A percentile compares a stretch with the other conserved stretches of the same genome.
Conservation (phyloP, 2,888 invertebrate genomes). For the Erebia ligea region DNA sequence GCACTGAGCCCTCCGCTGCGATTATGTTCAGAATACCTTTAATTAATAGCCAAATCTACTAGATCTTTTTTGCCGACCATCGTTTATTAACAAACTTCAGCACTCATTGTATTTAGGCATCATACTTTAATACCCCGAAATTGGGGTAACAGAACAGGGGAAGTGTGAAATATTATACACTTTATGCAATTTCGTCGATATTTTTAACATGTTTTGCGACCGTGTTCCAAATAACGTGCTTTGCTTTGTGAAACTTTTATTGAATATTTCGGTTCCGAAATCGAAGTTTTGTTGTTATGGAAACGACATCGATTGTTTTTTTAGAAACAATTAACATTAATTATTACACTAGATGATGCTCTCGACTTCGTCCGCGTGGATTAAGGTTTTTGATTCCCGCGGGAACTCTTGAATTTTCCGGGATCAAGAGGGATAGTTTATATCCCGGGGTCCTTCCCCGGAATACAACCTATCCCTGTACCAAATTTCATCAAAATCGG, state of each 20-base stretch:
- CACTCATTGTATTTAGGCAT: constrained; percentile 50
- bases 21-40: neutral
- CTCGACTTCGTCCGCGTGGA: too few species aligned
- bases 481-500: too few species aligned
- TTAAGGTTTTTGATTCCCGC: too few species aligned
- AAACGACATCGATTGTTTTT: constrained; percentile 2
- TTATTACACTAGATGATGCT: too few species aligned
- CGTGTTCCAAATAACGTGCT: constrained; percentile 28
- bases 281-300: constrained; percentile 9
- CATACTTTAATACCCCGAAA: constrained; percentile 52
- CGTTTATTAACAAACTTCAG: constrained; percentile 30
- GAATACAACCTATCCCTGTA: too few species aligned
- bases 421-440: too few species aligned
- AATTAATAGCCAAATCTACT: neutral
- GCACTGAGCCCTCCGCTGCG: too few species aligned
- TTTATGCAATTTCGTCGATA: constrained; percentile 35
- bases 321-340: constrained; percentile 3
- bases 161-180: constrained; percentile 48
- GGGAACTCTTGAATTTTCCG: too few species aligned
- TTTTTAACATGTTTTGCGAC: constrained; percentile 31
- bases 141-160: constrained; percentile 69
- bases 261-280: constrained; percentile 17
- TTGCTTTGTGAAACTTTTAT: constrained; percentile 16
- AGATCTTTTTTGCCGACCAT: constrained; percentile 21
- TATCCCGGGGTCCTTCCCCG: too few species aligned